Conservation (phyloP, 2,113 vertebrate genomes). For the Cnemophilus loriae region DNA sequence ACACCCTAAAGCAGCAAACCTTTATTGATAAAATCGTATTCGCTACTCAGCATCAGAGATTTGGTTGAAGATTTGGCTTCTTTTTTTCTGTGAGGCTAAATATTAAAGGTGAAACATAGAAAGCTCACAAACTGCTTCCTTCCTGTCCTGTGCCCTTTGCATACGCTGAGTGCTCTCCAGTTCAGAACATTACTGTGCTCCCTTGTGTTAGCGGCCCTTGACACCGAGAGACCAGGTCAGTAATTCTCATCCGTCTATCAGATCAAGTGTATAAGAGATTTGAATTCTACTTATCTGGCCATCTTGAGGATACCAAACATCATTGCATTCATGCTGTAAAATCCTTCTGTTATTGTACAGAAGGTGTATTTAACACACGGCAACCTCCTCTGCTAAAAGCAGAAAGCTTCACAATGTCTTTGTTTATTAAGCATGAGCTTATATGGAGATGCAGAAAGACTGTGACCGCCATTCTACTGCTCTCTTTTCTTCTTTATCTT, state of each 20-base stretch:
- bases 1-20: neutral
- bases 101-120: neutral
- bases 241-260: neutral
- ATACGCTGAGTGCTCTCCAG: neutral
- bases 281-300: neutral
- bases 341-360: rapidly evolving
- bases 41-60: neutral
- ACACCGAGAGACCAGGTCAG: neutral
- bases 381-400: neutral
- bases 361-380: neutral
- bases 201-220: neutral
- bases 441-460: neutral
- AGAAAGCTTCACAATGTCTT: neutral
- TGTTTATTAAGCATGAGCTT: neutral
- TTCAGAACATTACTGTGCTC: neutral
- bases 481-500: neutral
- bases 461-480: neutral
- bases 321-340: neutral
- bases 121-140: neutral
- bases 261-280: neutral
- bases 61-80: neutral
- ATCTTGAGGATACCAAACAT: neutral
- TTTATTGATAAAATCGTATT: neutral
- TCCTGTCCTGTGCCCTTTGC: neutral
- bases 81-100: neutral